phyloP scores from a whole-genome alignment of 2,888 invertebrate genomes.

The Mesoligia furuncula region DNA sequence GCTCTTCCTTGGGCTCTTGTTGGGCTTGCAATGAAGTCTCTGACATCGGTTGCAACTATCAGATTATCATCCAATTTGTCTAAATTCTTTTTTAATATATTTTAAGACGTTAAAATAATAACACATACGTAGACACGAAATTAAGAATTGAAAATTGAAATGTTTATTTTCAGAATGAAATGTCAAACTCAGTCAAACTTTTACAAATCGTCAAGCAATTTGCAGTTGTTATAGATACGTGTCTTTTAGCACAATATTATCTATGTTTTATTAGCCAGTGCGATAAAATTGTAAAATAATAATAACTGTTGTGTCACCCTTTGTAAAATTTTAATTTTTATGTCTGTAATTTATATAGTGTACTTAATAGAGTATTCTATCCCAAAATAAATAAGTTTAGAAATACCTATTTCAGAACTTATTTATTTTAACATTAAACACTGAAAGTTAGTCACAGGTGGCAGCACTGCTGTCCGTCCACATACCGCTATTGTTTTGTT shows the following conservation, averaged over 20 bases:
- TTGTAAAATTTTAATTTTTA: too few relatives aligned
- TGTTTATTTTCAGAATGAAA: conserved; percentile 64
- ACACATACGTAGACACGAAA: conserved; percentile 21
- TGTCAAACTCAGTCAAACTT: conserved; percentile 48
- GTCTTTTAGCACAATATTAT: conserved; percentile 15
- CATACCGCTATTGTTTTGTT: neutral
- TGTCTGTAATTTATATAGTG: too few relatives aligned
- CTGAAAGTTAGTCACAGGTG: neutral
- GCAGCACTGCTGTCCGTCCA: neutral
- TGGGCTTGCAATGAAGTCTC: conserved; percentile 76
- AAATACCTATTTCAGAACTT: too few relatives aligned
- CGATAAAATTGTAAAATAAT: neutral
- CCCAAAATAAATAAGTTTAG: neutral
- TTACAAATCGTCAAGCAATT: conserved; percentile 12
- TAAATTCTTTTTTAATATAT: conserved; percentile 21
- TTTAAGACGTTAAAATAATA: neutral
- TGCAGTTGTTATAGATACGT: neutral
- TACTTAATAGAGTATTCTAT: too few relatives aligned
- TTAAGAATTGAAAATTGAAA: conserved; percentile 28
- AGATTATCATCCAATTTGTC: conserved; percentile 47
- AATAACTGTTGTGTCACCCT: too few relatives aligned
- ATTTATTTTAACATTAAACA: neutral
- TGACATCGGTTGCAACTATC: conserved; percentile 84
- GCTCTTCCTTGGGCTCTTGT: conserved; percentile 80
- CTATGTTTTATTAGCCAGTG: neutral